Percentiles rank a stretch among this genome's conserved stretches.
Conservation (phyloP, 2,797 vertebrate species). For the Alouatta caraya region DNA sequence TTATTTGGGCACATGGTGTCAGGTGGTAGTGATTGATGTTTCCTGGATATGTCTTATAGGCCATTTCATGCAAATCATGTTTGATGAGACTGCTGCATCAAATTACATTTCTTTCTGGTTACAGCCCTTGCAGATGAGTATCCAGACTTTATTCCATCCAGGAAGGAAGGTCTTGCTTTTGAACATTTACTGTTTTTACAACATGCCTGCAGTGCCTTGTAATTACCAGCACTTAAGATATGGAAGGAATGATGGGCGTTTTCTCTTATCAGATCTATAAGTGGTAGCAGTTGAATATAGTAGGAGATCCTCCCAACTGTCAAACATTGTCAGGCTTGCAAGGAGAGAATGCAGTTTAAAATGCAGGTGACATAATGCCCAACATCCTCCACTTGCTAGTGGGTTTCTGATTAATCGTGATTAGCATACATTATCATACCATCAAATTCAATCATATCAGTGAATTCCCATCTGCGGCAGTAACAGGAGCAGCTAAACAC, state of each 20-base stretch:
- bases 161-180: constrained; percentile 76
- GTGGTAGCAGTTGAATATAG: constrained; percentile 82
- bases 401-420: constrained; percentile 94
- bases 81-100: constrained; percentile 87
- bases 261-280: constrained; percentile 83
- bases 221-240: constrained; percentile 82
- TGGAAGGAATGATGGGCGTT: constrained; percentile 79
- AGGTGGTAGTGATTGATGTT: constrained; percentile 89
- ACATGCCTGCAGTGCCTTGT: constrained; percentile 78
- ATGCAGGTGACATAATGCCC: constrained; percentile 94
- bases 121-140: constrained; percentile 83
- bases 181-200: constrained; percentile 78
- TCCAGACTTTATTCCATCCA: constrained; percentile 71
- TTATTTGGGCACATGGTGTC: constrained; percentile 81
- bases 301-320: constrained; percentile 88
- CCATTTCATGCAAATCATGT: constrained; percentile 92
- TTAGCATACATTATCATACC: constrained; percentile 99
- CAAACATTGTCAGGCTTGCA: constrained; percentile 88
- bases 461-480: constrained; percentile 88
- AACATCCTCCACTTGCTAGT: constrained; percentile 91
- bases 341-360: constrained; percentile 90
- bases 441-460: constrained; percentile 96
- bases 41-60: constrained; percentile 86
- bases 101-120: constrained; percentile 87
- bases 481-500: constrained; percentile 80